Evolutionary conservation across 2,888 invertebrate genomes (phyloP).

Genomic region (Notocelia uddmanniana): DNA sequence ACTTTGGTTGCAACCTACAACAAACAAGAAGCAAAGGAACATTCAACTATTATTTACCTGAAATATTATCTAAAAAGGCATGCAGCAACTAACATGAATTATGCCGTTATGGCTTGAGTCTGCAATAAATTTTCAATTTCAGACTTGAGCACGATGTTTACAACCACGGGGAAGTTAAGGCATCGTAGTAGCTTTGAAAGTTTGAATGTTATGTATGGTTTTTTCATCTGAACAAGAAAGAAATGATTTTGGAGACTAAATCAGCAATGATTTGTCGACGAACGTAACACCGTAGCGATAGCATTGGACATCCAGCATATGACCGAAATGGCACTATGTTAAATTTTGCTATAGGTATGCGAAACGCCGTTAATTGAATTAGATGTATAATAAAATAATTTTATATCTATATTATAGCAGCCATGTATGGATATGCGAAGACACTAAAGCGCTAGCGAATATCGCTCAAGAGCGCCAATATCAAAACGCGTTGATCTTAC

Average conservation of each 20-base stretch:
- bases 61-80: slow-evolving; percentile 12
- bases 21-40: background rate
- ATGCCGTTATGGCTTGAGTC: slow-evolving; percentile 9
- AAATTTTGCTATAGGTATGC: too few relatives aligned
- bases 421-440: too few relatives aligned
- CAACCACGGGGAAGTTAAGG: slow-evolving; percentile 4
- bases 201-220: slow-evolving; percentile 12
- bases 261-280: background rate
- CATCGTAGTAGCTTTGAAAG: background rate
- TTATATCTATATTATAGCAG: too few relatives aligned
- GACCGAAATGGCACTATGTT: too few relatives aligned
- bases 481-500: too few relatives aligned
- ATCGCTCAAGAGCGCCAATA: too few relatives aligned
- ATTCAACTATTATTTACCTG: slow-evolving; percentile 5
- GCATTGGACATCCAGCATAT: too few relatives aligned
- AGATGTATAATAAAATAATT: too few relatives aligned
- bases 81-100: slow-evolving; percentile 17
- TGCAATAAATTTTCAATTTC: slow-evolving; percentile 26
- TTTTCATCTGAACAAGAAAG: slow-evolving; percentile 12
- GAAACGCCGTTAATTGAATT: too few relatives aligned
- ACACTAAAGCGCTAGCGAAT: too few relatives aligned
- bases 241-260: background rate
- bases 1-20: background rate
- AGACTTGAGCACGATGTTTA: slow-evolving; percentile 27
- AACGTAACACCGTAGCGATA: too few relatives aligned